Base-by-base conservation (phyloP, 1,140 invertebrate genomes). In the Brachionus sp. region DNA sequence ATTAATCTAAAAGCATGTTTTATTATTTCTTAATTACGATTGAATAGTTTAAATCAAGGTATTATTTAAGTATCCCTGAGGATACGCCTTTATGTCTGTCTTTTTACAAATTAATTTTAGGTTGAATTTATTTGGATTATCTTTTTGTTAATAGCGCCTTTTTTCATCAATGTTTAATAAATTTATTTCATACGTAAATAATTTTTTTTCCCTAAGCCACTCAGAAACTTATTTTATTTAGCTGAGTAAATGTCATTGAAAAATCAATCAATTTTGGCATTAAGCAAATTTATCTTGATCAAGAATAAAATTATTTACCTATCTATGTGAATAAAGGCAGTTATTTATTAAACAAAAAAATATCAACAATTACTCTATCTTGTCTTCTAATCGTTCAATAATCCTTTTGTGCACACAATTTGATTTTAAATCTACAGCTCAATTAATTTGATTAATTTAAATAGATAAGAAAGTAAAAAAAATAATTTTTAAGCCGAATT, bases 11-110 rank as follows among this genome's bases (percentile, higher is more conserved):
- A 57, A 19, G 19, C 50, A 23, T 57, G 50, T 57, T 57, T 57
- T 57, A 57, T 57, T 57, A 57, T 57, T 57, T n/a, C 50, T 57
- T 57, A 19, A 57, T 57, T 57, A 57, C 50, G 50, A 57, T 57
- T 57, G 50, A 23, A 57, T 57, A 57, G 50, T 57, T 57, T 57
- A 19, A 57, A 23, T 57, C 19, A 25, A 9, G 9, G 19, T 25
- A 25, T 57, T 57, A 57, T 57, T 7, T 57, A 57, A 0, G 9
- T 57, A 2, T 25, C 50, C 50, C 16, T 7, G 9, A 23, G 50
- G 50, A 25, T 7, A 57, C 6, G 19, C n/a, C 50, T 25, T 9
- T 19, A 57, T 57, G 50, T 19, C 29, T 29, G 29, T 19, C 1
- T n/a, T 23, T n/a, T 57, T 57, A 57, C 16, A 16, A 5, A 19